These are phyloP conservation scores for Endotricha flammealis DNA, from an alignment of 2,888 invertebrate genomes.

Conservation along the genomic window DNA sequence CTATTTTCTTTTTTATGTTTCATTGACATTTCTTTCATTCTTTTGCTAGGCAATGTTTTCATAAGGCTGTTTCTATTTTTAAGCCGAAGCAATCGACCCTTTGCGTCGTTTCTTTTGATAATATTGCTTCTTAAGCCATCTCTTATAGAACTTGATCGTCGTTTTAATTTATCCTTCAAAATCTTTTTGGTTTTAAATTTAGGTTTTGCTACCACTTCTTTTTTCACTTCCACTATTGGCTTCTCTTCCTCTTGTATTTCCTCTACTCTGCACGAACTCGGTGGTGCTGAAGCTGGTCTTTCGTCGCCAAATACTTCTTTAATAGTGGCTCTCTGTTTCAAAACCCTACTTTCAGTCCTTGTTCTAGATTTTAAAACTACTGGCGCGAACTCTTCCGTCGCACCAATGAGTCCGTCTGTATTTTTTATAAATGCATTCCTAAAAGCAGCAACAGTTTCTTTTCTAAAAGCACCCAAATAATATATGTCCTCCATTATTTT, in stretches of 20 bases:
- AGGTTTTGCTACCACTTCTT: slow-evolving; percentile 50
- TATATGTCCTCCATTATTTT: slow-evolving; percentile 78
- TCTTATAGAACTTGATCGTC: slow-evolving; percentile 63
- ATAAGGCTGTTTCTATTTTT: slow-evolving; percentile 71
- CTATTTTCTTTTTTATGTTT: slow-evolving; percentile 55
- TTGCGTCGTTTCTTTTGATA: slow-evolving; percentile 65
- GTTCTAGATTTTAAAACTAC: slow-evolving; percentile 86
- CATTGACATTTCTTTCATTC: slow-evolving; percentile 54
- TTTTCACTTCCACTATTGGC: slow-evolving; percentile 42
- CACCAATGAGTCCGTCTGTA: slow-evolving; percentile 76
- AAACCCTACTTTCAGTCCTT: slow-evolving; percentile 84
- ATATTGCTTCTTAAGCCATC: slow-evolving; percentile 70
- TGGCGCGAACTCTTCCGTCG: slow-evolving; percentile 82
- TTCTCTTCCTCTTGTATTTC: slow-evolving; percentile 45
- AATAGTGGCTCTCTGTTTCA: slow-evolving; percentile 86
- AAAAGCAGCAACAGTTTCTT: slow-evolving; percentile 82
- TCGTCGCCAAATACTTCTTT: slow-evolving; percentile 90
- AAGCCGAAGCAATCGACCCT: slow-evolving; percentile 61
- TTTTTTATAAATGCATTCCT: slow-evolving; percentile 82
- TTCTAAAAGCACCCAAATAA: slow-evolving; percentile 81
- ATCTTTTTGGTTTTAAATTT: slow-evolving; percentile 64
- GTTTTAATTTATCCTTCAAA: slow-evolving; percentile 57
- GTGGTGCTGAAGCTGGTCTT: slow-evolving; percentile 89
- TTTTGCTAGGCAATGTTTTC: slow-evolving; percentile 60
- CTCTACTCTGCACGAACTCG: slow-evolving; percentile 79